Evolutionary conservation across 2,888 invertebrate genomes (phyloP).

Genomic region (Leucophora obtusa): DNA sequence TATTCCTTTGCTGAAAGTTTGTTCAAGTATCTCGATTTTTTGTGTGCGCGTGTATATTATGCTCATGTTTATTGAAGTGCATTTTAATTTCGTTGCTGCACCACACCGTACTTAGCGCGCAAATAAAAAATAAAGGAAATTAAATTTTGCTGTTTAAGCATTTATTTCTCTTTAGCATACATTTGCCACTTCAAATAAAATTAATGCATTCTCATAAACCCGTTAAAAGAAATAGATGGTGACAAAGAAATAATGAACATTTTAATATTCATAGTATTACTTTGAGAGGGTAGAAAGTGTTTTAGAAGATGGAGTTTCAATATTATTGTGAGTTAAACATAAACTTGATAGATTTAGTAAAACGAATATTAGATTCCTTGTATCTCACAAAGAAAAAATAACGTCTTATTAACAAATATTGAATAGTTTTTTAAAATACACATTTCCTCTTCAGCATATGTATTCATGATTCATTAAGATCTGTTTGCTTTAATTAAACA

Average conservation of each 20-base stretch:
- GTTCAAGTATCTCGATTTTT: background rate
- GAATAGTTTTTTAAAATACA: too few species aligned
- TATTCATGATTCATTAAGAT: too few species aligned
- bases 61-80: conserved; percentile 25
- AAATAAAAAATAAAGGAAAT: conserved; percentile 33
- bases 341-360: background rate
- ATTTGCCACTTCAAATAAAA: conserved; percentile 55
- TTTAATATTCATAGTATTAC: conserved; percentile 16
- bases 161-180: conserved; percentile 28
- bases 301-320: background rate
- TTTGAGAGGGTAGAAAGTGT: background rate
- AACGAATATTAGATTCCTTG: too few species aligned
- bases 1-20: conserved; percentile 6
- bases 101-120: background rate
- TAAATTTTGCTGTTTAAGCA: conserved; percentile 54
- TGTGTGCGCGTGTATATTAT: background rate
- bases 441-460: too few species aligned
- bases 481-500: too few species aligned
- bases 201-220: conserved; percentile 53
- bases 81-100: conserved; percentile 35
- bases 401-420: too few species aligned
- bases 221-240: conserved; percentile 33
- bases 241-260: conserved; percentile 31
- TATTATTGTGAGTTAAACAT: background rate
- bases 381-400: too few species aligned